Base-by-base conservation (phyloP, 2,797 vertebrate species). In the Vespertilio murinus region DNA sequence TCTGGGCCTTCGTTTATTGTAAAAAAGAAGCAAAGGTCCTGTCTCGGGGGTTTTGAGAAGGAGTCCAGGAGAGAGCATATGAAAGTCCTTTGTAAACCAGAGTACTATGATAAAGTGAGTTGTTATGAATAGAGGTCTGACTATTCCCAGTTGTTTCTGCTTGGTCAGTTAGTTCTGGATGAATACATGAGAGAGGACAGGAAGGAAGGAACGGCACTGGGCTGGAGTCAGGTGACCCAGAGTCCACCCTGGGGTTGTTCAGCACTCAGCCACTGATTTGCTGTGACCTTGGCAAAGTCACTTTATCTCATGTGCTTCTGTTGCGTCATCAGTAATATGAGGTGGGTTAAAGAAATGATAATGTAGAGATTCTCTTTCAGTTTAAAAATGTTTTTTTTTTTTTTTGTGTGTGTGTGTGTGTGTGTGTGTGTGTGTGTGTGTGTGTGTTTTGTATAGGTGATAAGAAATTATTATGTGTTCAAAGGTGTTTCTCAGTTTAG, bases 111-210 rank as follows among this genome's bases (percentile, higher is more conserved):
- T 84, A 88, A 96, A 94, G 69, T 40, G 71, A 65, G 80, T 35
- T 79, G 78, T 92, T 93, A 92, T 94, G 90, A 88, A 93, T 80
- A 95, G 71, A 96, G 77, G 17, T 47, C 90, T 92, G 77, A 78
- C 14, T 47, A 65, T 74, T 79, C 73, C 64, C 69, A 54, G 5
- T 79, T 91, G 78, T 95, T 96, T 96, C 65, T 96, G 90, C 87
- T 88, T 90, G 59, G 65, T 95, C 95, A 93, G 81, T 94, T 95
- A 93, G 81, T 93, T 94, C 78, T 96, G 81, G n/a, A 88, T 82
- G 45, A 91, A 69, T 80, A 84, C 54, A 89, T 90, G 0, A 2
- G 87, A 90, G 86, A 92, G 69, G 82, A 88, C 87, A 92, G 78
- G 74, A 79, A 70, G 77, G 82, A 93, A 59, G 42, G 74, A 85